Evolutionary conservation across 2,888 invertebrate species (phyloP), one percentile per base, ranked within the genome.

Genomic region (Lamellibrachia columna): DNA sequence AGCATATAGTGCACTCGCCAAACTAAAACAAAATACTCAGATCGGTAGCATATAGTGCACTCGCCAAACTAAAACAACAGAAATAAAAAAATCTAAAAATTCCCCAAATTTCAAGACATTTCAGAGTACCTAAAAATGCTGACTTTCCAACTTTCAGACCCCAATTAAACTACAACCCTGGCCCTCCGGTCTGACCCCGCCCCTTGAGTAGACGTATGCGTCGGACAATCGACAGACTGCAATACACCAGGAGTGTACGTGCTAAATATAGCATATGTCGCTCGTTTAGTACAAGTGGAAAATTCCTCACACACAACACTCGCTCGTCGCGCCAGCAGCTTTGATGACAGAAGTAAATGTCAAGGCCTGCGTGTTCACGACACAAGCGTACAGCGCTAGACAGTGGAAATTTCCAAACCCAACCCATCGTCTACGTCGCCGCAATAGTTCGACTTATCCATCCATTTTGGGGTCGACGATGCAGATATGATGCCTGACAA

Each of bases 311-410:
- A 1, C 3, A 75, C n/a, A 75, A 75, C 75, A 15, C 75, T 75
- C 75, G 75, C 75, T 75, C 75, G 75, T 75, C 75, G n/a, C 75
- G 75, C 75, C 75, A 75, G 75, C 75, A 75, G 75, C n/a, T 75
- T 75, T 75, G 75, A 22, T 75, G 22, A 75, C 75, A 75, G 75
- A n/a, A 75, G 3, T 75, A 22, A 3, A 22, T 75, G 75, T 75
- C 75, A 75, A 75, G 75, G 75, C 75, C 22, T 15, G 75, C 6
- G 22, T 75, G 75, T 6, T 75, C 22, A n/a, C 75, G 75, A 75
- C 75, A 15, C 40, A 40, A 40, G 40, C 75, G 75, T 22, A 75
- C 75, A 22, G n/a, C 1, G 15, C 75, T 75, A 15, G 22, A 22
- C 75, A 75, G 75, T 75, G 75, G 75, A 75, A 75, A 75, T 75